A percentile compares a stretch with the other conserved stretches of the same genome.
These are phyloP conservation scores for Timandra comae DNA, from an alignment of 2,888 invertebrate genomes.

Conservation along the genomic window DNA sequence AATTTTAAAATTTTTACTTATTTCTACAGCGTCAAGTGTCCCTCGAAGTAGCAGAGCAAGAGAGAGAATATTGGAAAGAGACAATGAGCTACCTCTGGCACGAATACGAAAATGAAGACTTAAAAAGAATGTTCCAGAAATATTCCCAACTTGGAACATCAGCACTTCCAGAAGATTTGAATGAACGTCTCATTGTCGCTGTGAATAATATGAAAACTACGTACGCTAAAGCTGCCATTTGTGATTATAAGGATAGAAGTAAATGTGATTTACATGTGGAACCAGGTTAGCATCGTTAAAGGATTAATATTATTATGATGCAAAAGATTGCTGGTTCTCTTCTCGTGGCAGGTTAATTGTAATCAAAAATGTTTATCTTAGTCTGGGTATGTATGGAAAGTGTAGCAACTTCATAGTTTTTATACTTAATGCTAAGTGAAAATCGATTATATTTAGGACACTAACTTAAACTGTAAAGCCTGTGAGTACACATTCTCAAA, in stretches of 20 bases:
- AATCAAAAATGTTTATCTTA: too few species aligned
- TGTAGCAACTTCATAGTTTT: too few species aligned
- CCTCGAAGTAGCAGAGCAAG: slow-evolving; percentile 65
- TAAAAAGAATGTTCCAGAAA: slow-evolving; percentile 85
- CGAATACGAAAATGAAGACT: slow-evolving; percentile 79
- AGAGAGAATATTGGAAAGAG: slow-evolving; percentile 81
- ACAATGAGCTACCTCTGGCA: slow-evolving; percentile 84
- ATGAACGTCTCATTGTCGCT: slow-evolving; percentile 77
- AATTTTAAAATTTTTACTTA: too few species aligned
- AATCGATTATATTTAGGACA: too few species aligned
- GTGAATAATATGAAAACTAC: slow-evolving; percentile 84
- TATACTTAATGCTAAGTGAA: too few species aligned
- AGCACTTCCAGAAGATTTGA: slow-evolving; percentile 83
- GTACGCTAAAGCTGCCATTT: slow-evolving; percentile 87
- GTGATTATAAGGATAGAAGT: slow-evolving; percentile 78
- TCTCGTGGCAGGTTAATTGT: too few species aligned
- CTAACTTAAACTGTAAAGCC: too few species aligned
- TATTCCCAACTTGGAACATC: slow-evolving; percentile 83
- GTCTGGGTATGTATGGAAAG: too few species aligned
- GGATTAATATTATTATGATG: too few species aligned
- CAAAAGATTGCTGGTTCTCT: too few species aligned
- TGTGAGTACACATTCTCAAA: too few species aligned
- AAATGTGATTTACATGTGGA: slow-evolving; percentile 85
- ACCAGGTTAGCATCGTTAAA: slow-evolving; percentile 80
- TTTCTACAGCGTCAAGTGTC: slow-evolving; percentile 51